Evolutionary conservation across 2,113 vertebrate species (phyloP), one percentile per base, ranked within the genome.

Genomic region (Xerus inauris): DNA sequence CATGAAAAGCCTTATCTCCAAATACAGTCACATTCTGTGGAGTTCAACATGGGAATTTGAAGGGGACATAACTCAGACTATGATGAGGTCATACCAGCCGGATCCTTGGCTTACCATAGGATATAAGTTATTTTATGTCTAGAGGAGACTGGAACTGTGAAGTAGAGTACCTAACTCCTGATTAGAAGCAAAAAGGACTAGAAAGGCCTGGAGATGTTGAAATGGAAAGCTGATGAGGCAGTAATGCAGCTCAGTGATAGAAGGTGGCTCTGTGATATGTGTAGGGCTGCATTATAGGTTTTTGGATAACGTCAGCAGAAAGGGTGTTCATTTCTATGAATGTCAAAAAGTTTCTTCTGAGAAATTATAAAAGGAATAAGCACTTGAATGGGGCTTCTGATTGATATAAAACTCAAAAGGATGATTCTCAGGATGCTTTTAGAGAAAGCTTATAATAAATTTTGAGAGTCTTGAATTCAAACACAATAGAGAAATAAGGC

Each of bases 391-490:
- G 24, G 20, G 11, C 3, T 86, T 96, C 64, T 51, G 86, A 69
- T 42, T 82, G 51, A 35, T n/a, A 81, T 4, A 85, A 76, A 95
- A 54, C 45, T 72, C 1, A 0, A 79, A 35, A 38, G 54, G 49
- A 54, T 49, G n/a, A 69, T 75, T 32, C 11, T 87, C 35, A 28
- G 69, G 49, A 65, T 59, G 71, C 72, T 9, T 64, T 93, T 47
- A 45, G 72, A 88, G 38, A 35, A 38, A 85, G n/a, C n/a, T 83
- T 16, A 92, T 24, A 57, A 59, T 87, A 64, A 47, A n/a, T 92
- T 89, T 93, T 91, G 26, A 72, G 11, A 65, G 32, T 95, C 47
- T 95, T 72, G 24, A 59, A 38, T 20, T 93, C 77, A 93, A 79
- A 88, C 12, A 38, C 14, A 73, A 5, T 17, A 73, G 62, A 87